These are phyloP conservation scores for Sigmodon hispidus DNA, from an alignment of 2,113 vertebrate genomes.

Conservation along the genomic window DNA sequence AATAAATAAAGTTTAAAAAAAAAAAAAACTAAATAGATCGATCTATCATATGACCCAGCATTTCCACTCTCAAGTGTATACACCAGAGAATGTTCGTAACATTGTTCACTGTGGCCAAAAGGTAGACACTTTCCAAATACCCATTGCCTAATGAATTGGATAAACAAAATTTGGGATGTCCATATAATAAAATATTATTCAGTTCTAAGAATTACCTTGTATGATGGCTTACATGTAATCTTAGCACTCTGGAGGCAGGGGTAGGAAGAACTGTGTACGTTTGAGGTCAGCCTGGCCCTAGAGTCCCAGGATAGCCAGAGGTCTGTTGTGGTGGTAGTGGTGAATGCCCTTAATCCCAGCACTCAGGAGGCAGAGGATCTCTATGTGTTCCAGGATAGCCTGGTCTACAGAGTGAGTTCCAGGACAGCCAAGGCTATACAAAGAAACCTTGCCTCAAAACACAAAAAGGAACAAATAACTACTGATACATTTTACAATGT, in stretches of 20 bases:
- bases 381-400: too few relatives aligned
- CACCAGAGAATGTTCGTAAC: not conserved
- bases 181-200: not conserved
- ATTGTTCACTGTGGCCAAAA: not conserved
- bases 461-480: not conserved
- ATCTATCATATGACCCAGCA: not conserved
- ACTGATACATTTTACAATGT: not conserved
- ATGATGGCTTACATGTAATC: not conserved
- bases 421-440: too few relatives aligned
- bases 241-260: not conserved
- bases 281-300: not conserved
- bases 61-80: not conserved
- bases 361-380: too few relatives aligned
- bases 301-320: not conserved
- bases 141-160: not conserved
- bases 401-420: too few relatives aligned
- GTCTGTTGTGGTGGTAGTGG: not conserved
- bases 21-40: conserved; percentile 28
- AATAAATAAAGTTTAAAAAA: too few relatives aligned
- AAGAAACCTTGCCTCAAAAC: too few relatives aligned
- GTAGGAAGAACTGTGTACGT: not conserved
- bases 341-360: too few relatives aligned
- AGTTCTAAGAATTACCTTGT: not conserved
- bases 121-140: not conserved
- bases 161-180: not conserved